phyloP scores from a whole-genome alignment of 2,888 invertebrate genomes.

The Xylocampa areola region DNA sequence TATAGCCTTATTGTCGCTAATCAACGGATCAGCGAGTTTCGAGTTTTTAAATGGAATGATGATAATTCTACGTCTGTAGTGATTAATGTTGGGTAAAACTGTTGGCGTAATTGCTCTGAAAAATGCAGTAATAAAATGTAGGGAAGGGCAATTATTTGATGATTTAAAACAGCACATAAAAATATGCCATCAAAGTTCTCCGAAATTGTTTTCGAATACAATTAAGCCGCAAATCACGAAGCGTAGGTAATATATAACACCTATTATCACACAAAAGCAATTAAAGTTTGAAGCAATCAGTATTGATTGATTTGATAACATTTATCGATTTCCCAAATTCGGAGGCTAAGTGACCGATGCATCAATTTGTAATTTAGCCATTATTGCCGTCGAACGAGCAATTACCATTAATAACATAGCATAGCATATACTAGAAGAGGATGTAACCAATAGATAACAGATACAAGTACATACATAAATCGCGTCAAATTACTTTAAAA shows the following conservation, averaged over 20 bases:
- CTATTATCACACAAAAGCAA: not conserved
- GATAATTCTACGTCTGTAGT: conserved; percentile 1
- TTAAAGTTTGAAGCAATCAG: not conserved
- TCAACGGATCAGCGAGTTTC: conserved; percentile 28
- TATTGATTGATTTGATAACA: conserved; percentile 23
- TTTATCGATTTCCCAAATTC: conserved; percentile 19
- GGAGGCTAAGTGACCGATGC: conserved; percentile 15
- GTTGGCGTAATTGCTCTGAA: conserved; percentile 19
- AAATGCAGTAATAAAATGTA: conserved; percentile 21
- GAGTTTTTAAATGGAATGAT: conserved; percentile 20
- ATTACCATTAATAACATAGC: conserved; percentile 29
- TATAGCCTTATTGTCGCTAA: conserved; percentile 29
- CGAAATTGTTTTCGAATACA: too few species aligned
- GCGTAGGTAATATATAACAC: too few species aligned
- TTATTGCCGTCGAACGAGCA: conserved; percentile 21
- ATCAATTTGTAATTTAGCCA: conserved; percentile 31
- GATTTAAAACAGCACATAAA: conserved; percentile 13
- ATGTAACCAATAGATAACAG: conserved; percentile 40
- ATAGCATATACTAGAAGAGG: conserved; percentile 23
- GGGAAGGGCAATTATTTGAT: conserved; percentile 5
- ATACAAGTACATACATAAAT: conserved; percentile 39
- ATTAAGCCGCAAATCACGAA: too few species aligned
- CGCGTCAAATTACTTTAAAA: conserved; percentile 41
- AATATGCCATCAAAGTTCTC: too few species aligned
- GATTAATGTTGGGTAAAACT: conserved; percentile 31